Percentiles rank a stretch among this genome's conserved stretches.
phyloP scores from a whole-genome alignment of 2,797 vertebrate genomes.

The Hippocampus kuda region DNA sequence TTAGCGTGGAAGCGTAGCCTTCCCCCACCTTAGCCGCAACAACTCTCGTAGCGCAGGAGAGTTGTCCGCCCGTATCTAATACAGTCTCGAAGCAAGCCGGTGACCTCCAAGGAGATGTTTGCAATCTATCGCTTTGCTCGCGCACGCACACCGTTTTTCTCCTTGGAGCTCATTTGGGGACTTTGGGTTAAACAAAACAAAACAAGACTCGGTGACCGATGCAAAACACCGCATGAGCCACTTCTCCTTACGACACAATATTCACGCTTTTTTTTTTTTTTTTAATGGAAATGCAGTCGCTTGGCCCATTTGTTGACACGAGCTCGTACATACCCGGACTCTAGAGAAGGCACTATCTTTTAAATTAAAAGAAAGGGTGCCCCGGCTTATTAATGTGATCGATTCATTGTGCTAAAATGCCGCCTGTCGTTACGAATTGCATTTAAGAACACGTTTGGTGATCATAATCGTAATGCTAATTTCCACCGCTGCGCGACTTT shows the following conservation, averaged over 20 bases:
- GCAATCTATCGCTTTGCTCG: slow-evolving; percentile 41
- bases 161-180: slow-evolving; percentile 26
- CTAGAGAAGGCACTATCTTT: neutral
- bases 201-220: slow-evolving; percentile 21
- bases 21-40: slow-evolving; percentile 1
- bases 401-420: slow-evolving; percentile 6
- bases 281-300: neutral
- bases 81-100: slow-evolving; percentile 54
- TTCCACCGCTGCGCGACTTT: slow-evolving; percentile 19
- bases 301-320: neutral
- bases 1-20: slow-evolving; percentile 54
- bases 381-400: neutral
- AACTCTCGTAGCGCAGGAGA: slow-evolving; percentile 49
- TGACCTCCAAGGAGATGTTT: slow-evolving; percentile 54
- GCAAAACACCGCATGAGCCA: slow-evolving; percentile 5
- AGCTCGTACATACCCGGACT: neutral
- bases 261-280: neutral
- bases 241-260: neutral
- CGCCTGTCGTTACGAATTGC: slow-evolving; percentile 9
- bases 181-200: slow-evolving; percentile 46
- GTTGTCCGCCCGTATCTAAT: slow-evolving; percentile 56
- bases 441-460: slow-evolving; percentile 14
- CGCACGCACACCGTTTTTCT: slow-evolving; percentile 22
- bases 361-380: slow-evolving; percentile 1
- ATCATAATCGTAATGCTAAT: slow-evolving; percentile 24